Evolutionary conservation across 1,140 invertebrate genomes (phyloP), one percentile per base, ranked within the genome.

Genomic region (Druon quercuslanigerum): DNA sequence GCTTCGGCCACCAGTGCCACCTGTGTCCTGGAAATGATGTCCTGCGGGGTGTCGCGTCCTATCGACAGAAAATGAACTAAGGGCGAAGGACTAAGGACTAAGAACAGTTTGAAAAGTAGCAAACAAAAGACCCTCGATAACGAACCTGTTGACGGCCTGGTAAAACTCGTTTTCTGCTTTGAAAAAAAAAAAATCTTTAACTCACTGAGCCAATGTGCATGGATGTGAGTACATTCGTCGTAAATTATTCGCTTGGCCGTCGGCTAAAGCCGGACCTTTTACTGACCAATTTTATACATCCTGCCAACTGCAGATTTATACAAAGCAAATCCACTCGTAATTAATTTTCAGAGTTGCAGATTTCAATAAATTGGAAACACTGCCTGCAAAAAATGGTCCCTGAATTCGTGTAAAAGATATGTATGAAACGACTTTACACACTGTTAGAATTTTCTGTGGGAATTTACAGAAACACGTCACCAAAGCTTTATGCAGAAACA

Each of bases 81-180:
- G 78, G 54, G 66, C 72, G n/a, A 79, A 60, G 51, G 66, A 72
- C 74, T 74, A 75, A 50, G 76, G 54, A 71, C 72, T 20, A 79
- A 60, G 54, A 54, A 80, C 74, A 73, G 82, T 83, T 79, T 79
- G 77, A 82, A 81, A 80, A 72, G 82, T 75, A 74, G 79, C 79
- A 85, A 85, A 89, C 87, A 88, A 89, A 84, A 82, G 85, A 71
- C 73, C 80, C 78, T 78, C 86, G 88, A 88, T 91, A 91, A 90
- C 84, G 88, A 90, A 87, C 86, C 85, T 87, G 85, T 87, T 81
- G 86, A 79, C 82, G 78, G 82, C 82, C 85, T 84, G 82, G 86
- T 87, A 82, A 83, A 88, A 90, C 89, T 87, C 79, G 89, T 89
- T 85, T 83, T 80, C 81, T 81, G 72, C 74, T 72, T 80, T 76